These are phyloP conservation scores for Aphelenchoides fujianensis DNA, from an alignment of 1,140 invertebrate species.

Conservation along the genomic window DNA sequence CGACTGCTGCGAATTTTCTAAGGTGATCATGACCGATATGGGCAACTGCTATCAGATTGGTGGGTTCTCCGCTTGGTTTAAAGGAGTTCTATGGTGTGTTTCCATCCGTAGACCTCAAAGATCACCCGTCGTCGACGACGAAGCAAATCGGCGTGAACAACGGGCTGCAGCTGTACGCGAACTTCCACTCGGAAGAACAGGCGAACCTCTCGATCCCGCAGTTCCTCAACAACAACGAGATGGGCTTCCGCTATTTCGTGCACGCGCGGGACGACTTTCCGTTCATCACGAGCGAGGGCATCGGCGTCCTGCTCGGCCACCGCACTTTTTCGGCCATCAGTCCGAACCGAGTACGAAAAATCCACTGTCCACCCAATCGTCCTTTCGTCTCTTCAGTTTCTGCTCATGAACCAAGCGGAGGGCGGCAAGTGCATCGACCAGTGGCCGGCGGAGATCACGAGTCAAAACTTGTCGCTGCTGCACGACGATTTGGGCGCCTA, in stretches of 20 bases:
- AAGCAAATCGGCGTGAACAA: slow-evolving; percentile 53
- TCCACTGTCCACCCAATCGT: slow-evolving; percentile 17
- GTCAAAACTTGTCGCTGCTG: not conserved
- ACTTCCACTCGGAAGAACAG: slow-evolving; percentile 56
- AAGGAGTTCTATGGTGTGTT: not conserved
- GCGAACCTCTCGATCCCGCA: not conserved
- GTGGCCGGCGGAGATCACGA: slow-evolving; percentile 40
- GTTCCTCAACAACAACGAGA: not conserved
- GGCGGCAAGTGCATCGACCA: slow-evolving; percentile 57
- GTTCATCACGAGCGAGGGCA: slow-evolving; percentile 55
- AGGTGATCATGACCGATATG: slow-evolving; percentile 53
- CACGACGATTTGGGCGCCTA: slow-evolving; percentile 27
- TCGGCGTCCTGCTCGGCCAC: slow-evolving; percentile 54
- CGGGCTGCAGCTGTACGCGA: slow-evolving; percentile 58
- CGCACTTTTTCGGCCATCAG: slow-evolving; percentile 55
- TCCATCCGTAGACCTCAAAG: slow-evolving; percentile 1
- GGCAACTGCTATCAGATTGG: slow-evolving; percentile 49
- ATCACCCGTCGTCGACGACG: not conserved
- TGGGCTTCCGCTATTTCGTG: slow-evolving; percentile 30
- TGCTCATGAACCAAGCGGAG: slow-evolving; percentile 37
- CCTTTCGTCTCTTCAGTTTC: slow-evolving; percentile 43
- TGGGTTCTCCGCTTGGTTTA: slow-evolving; percentile 17
- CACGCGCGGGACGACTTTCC: slow-evolving; percentile 49
- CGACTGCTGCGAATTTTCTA: slow-evolving; percentile 54
- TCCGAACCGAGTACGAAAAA: slow-evolving; percentile 44